Evolutionary conservation across 2,113 vertebrate genomes (phyloP), one percentile per base, ranked within the genome.

Genomic region (Nipponia nippon): DNA sequence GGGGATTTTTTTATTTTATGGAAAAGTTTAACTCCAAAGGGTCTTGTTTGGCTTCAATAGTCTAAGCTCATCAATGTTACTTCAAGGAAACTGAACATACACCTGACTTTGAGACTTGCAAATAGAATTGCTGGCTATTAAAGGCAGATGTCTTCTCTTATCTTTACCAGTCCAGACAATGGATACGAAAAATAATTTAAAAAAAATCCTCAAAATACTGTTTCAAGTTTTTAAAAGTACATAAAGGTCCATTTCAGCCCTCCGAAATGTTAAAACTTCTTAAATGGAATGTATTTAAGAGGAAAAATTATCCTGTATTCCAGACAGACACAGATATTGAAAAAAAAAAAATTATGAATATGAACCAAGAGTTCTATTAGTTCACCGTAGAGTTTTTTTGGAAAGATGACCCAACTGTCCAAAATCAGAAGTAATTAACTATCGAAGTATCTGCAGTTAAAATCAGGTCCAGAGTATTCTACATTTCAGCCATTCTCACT

Each of bases 1-100:
- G 44, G 29, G 34, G 16, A 46, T 83, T 95, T 89, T 89, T 90
- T 90, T 76, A 52, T 95, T 91, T 94, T 89, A 85, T 66, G 32
- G 49, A 42, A 78, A 97, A 95, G 7, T 96, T 92, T 88, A 90
- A 82, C 72, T 79, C 88, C 32, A 84, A 92, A 93, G 29, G 12
- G 4, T 89, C 82, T 93, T 56, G 53, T 83, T 84, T 93, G 27
- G 34, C 66, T 87, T 93, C 56, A 61, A 4, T 26, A 87, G 44
- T 88, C 27, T 92, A 55, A 95, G 75, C 15, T 63, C 27, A 83
- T 91, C 44, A 94, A 69, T 85, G 69, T 62, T 87, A 96, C 69
- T 94, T 91, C 77, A 97, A 96, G 80, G 56, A 92, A 29, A 83
- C 6, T 47, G 36, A 76, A 50, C 14, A 86, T 13, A 6, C 20